phyloP scores from a whole-genome alignment of 2,888 invertebrate species.

The Exocentrus adspersus region DNA sequence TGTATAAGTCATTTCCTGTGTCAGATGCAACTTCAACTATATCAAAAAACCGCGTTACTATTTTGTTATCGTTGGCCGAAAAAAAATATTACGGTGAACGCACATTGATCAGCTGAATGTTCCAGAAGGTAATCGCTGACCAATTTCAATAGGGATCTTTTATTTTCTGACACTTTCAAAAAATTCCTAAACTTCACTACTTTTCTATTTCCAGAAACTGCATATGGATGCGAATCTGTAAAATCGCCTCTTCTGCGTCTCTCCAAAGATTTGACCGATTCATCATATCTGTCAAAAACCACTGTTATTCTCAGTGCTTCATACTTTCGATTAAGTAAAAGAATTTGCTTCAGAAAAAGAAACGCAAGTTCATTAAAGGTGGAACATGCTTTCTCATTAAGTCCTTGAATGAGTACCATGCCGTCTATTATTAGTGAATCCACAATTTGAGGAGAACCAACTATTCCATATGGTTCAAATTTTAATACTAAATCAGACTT shows the following conservation, averaged over 20 bases:
- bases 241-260: conserved; percentile 1
- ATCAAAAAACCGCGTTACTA: neutral
- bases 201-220: conserved; percentile 1
- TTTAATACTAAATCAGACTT: conserved; percentile 6
- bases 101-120: conserved; percentile 6
- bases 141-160: conserved; percentile 2
- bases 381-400: neutral
- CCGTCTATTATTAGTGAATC: conserved; percentile 6
- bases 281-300: conserved; percentile 3
- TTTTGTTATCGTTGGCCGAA: neutral
- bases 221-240: neutral
- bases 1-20: neutral
- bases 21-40: neutral
- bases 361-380: conserved; percentile 4
- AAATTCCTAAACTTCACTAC: neutral
- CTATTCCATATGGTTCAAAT: conserved; percentile 1
- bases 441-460: neutral
- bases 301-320: conserved; percentile 2
- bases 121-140: neutral
- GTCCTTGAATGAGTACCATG: conserved; percentile 4
- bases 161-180: conserved; percentile 5
- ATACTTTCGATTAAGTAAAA: neutral
- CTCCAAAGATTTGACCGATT: conserved; percentile 6
- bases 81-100: neutral
- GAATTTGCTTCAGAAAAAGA: conserved; percentile 4